A percentile compares a stretch with the other conserved stretches of the same genome.
phyloP scores from a whole-genome alignment of 2,113 vertebrate species.

The Hippolais icterina region DNA sequence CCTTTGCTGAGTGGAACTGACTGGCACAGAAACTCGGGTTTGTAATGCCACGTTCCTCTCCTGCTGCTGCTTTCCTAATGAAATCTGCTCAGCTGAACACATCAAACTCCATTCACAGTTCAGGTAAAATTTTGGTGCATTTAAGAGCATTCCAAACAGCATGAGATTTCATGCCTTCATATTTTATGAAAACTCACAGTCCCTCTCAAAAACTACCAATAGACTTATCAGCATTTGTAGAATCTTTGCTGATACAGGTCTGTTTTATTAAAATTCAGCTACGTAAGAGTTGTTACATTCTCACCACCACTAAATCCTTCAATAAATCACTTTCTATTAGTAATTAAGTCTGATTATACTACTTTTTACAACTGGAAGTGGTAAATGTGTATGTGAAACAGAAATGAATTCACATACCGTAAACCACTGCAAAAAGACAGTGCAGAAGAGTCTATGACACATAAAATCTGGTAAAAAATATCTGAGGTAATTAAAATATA shows the following conservation, averaged over 20 bases:
- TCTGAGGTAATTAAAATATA: neutral
- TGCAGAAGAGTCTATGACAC: neutral
- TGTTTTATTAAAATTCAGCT: neutral
- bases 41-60: fast-evolving
- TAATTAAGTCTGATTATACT: neutral
- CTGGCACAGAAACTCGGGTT: neutral
- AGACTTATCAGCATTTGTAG: neutral
- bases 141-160: neutral
- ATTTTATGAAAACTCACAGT: neutral
- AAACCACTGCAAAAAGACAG: neutral
- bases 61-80: neutral
- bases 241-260: neutral
- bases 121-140: neutral
- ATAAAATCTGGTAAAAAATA: neutral
- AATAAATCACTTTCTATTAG: neutral
- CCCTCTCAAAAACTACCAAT: neutral
- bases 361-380: neutral
- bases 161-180: neutral
- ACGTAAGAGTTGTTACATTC: fast-evolving
- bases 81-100: neutral
- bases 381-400: neutral
- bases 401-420: neutral
- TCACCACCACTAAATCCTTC: neutral
- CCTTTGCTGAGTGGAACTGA: neutral
- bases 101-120: neutral